Evolutionary conservation across 2,797 vertebrate species (phyloP), one percentile per base, ranked within the genome.

Genomic region (Zalophus californianus): DNA sequence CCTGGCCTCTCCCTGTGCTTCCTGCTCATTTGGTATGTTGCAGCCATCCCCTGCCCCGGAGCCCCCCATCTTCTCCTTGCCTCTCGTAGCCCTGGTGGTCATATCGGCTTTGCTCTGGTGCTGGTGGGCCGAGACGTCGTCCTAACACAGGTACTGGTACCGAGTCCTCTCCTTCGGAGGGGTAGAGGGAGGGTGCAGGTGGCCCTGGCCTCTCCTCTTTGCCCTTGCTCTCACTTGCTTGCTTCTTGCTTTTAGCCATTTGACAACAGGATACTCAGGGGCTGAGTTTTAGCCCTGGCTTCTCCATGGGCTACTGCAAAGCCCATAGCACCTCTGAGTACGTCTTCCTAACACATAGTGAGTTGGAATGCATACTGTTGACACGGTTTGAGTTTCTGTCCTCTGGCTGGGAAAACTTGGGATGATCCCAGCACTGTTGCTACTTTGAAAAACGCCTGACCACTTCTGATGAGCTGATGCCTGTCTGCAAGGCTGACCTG

Each of bases 81-180:
- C 99, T 99, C 99, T 99, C 97, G 98, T 99, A 99, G 99, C 99
- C 99, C 99, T 99, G 99, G 99, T 99, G 99, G 99, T 99, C 98
- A 99, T 99, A 98, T 98, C 99, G 99, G 99, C 99, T 98, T 99
- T 99, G 99, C 99, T 99, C 98, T 99, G 99, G 99, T 99, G 99
- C 99, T 99, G 99, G 99, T 99, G 99, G 99, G 99, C 99, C 97
- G 99, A 99, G 99, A 99, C 99, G 98, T 99, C 99, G 56, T 99
- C 99, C 98, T 99, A 99, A 99, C 98, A 95, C 99, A 99, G 99
- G 99, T 99, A 99, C 98, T 99, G 98, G 98, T 99, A 98, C 98
- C 16, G 90, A 82, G 88, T 97, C 91, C 84, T 96, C 94, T 60
- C 72, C 91, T 90, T 78, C 90, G 35, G 41, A 91, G 96, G 94